phyloP scores from a whole-genome alignment of 2,888 invertebrate species.

The Anarsia innoxiella region DNA sequence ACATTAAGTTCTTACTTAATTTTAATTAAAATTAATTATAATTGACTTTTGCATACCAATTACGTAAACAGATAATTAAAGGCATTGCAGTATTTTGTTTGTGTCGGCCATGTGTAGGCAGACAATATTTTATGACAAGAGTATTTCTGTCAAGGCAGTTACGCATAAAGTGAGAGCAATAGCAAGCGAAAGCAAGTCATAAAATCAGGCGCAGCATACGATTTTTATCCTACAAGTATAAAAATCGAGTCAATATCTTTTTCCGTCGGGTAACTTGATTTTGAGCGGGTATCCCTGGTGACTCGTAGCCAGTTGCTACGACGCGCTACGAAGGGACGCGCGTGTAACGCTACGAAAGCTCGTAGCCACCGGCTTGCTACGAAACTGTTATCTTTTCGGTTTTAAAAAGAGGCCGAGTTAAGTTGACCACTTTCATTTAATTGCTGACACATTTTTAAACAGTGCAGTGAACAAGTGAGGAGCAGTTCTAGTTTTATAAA shows the following conservation, averaged over 20 bases:
- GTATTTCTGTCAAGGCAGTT: too few relatives aligned
- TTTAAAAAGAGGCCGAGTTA: too few relatives aligned
- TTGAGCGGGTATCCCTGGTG: slow-evolving; percentile 38
- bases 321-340: slow-evolving; percentile 29
- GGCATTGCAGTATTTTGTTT: too few relatives aligned
- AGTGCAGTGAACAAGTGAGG: slow-evolving; percentile 18
- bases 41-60: too few relatives aligned
- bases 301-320: slow-evolving; percentile 33
- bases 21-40: too few relatives aligned
- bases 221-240: slow-evolving; percentile 10
- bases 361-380: slow-evolving; percentile 16
- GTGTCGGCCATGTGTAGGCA: too few relatives aligned
- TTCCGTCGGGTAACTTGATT: slow-evolving; percentile 36
- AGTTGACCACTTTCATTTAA: too few relatives aligned
- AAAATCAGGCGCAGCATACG: slow-evolving; percentile 6
- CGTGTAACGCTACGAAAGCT: slow-evolving; percentile 37
- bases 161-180: neutral
- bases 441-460: slow-evolving; percentile 16
- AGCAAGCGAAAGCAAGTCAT: slow-evolving; percentile 2
- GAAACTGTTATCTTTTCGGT: slow-evolving; percentile 17
- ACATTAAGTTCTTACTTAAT: too few relatives aligned
- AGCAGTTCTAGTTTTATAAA: too few relatives aligned
- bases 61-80: too few relatives aligned
- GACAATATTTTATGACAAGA: too few relatives aligned
- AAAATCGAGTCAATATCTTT: slow-evolving; percentile 12